Percentiles rank a stretch among this genome's conserved stretches.
Conservation (phyloP, 2,797 vertebrate genomes). For the Danio choprae region DNA sequence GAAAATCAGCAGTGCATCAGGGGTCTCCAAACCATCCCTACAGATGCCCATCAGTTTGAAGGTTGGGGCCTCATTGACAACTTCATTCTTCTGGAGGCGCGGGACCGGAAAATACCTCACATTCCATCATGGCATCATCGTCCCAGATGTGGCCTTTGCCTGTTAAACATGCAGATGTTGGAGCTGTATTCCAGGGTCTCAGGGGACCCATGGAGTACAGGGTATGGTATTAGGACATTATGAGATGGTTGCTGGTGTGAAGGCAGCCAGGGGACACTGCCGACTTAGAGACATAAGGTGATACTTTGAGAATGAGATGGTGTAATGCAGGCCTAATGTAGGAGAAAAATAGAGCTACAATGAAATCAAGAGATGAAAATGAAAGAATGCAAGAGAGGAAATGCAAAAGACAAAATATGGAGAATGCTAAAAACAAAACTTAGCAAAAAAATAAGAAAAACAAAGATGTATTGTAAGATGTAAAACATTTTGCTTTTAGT, state of each 20-base stretch:
- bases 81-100: constrained; percentile 17
- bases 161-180: constrained; percentile 71
- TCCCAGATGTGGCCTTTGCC: constrained; percentile 68
- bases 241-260: constrained; percentile 38
- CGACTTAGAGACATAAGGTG: background rate
- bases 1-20: constrained; percentile 50
- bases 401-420: background rate
- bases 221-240: constrained; percentile 10
- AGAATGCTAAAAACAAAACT: background rate
- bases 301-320: constrained; percentile 46
- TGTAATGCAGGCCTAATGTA: background rate
- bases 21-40: constrained; percentile 44
- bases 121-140: constrained; percentile 75
- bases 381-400: background rate
- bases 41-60: constrained; percentile 12
- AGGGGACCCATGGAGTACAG: constrained; percentile 20
- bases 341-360: background rate
- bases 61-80: constrained; percentile 28
- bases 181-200: constrained; percentile 50
- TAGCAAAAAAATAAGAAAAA: background rate
- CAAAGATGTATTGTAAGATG: background rate
- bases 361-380: constrained; percentile 7
- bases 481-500: background rate
- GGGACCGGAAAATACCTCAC: constrained; percentile 71
- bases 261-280: constrained; percentile 13